Evolutionary conservation across 2,797 vertebrate genomes (phyloP), one percentile per base, ranked within the genome.

Genomic region (Antennarius maculatus): DNA sequence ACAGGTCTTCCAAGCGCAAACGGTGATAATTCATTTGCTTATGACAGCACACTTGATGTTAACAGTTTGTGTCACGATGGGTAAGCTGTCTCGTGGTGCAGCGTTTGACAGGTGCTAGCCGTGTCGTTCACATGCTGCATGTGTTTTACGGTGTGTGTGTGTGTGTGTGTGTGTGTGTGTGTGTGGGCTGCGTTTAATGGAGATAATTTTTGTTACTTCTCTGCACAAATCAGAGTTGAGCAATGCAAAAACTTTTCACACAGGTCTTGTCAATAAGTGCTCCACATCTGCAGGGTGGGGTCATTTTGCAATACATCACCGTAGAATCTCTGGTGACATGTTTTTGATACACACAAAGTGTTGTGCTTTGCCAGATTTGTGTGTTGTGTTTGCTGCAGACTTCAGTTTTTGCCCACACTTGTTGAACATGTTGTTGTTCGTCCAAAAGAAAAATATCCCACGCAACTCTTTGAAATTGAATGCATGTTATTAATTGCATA

Each of bases 1-100:
- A 77, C 61, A 60, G 54, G 50, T 72, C 75, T 50, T 56, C 61
- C 56, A 53, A 61, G 74, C 69, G 52, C 57, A 69, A 78, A 13
- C 70, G 79, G 69, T 64, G 54, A 61, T 79, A 72, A 83, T 76
- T 73, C 60, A 43, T 13, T 11, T 56, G 60, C 34, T 54, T 68
- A 74, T 64, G 56, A 79, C 42, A 65, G 52, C 67, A 31, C 34
- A 48, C 71, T 72, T 81, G 57, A 66, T 65, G 18, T 49, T 37
- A 54, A 66, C 46, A 34, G 51, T 58, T 41, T 42, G 53, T 42
- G 39, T 64, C 29, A 55, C 16, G 13, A 50, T 7, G 17, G 10
- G 27, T 47, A 15, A n/a, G 43, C 2, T 56, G n/a, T n/a, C 18
- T 61, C 52, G 4, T 29, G 2, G 55, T 43, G n/a, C 27, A 61